These are phyloP conservation scores for Ennomos fuscantarius DNA, from an alignment of 2,888 invertebrate genomes.

Conservation along the genomic window DNA sequence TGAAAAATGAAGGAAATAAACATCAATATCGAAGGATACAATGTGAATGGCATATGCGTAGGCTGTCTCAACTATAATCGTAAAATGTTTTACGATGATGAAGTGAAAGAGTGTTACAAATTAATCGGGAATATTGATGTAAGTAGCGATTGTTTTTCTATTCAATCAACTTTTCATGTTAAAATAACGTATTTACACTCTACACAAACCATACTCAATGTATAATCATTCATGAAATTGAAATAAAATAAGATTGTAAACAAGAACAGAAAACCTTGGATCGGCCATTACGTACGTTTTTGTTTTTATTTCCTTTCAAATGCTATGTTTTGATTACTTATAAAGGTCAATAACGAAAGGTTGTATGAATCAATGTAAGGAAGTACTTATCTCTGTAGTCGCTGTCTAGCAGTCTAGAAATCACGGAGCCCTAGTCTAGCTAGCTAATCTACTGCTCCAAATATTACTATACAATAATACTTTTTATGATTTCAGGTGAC, in stretches of 20 bases:
- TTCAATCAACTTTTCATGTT: background rate
- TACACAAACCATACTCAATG: background rate
- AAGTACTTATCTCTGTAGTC: no score
- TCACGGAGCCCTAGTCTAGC: no score
- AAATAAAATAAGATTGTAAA: constrained; percentile 49
- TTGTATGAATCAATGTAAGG: no score
- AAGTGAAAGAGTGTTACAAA: constrained; percentile 66
- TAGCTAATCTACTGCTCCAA: no score
- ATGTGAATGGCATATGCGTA: constrained; percentile 79
- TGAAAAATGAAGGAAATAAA: constrained; percentile 73
- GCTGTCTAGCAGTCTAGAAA: no score
- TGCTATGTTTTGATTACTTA: background rate
- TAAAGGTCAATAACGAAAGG: no score
- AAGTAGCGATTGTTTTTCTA: constrained; percentile 44
- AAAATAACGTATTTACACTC: background rate
- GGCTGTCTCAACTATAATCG: constrained; percentile 77
- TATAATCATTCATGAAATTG: constrained; percentile 45
- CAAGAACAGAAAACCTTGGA: constrained; percentile 73
- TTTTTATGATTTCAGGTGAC: constrained; percentile 58
- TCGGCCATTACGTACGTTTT: constrained; percentile 54
- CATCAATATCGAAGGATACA: constrained; percentile 79
- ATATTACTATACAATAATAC: no score
- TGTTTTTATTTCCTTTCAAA: constrained; percentile 8
- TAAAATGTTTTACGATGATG: constrained; percentile 66
- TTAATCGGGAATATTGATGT: constrained; percentile 73